phyloP scores from a whole-genome alignment of 2,888 invertebrate species.

The Hofmannophila pseudospretella region DNA sequence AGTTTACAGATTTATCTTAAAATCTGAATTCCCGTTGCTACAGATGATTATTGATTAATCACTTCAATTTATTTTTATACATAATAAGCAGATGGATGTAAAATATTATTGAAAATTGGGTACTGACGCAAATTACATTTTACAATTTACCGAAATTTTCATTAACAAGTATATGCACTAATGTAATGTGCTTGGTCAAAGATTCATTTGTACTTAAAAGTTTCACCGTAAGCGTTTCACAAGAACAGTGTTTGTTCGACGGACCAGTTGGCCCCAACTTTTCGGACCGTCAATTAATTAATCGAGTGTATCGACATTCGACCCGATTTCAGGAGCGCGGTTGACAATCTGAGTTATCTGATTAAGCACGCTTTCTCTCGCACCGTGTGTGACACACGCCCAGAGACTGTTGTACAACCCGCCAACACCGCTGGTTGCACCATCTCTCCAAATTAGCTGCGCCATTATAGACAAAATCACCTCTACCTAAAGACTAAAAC shows the following conservation, averaged over 20 bases:
- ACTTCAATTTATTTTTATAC: too few species aligned
- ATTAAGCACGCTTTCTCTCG: conserved; percentile 76
- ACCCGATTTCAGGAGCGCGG: conserved; percentile 76
- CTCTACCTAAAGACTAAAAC: conserved; percentile 9
- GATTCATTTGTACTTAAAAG: neutral
- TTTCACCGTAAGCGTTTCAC: conserved; percentile 37
- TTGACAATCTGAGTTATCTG: conserved; percentile 77
- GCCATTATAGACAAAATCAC: conserved; percentile 9
- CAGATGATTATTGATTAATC: too few species aligned
- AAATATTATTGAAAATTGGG: too few species aligned
- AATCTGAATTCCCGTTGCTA: too few species aligned
- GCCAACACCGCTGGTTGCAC: conserved; percentile 10
- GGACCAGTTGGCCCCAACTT: conserved; percentile 66
- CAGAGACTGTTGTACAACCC: conserved; percentile 12
- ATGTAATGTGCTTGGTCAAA: too few species aligned
- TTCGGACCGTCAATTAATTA: conserved; percentile 74
- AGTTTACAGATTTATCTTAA: conserved; percentile 1
- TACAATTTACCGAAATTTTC: too few species aligned
- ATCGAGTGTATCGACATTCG: conserved; percentile 76
- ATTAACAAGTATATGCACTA: too few species aligned
- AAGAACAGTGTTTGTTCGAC: conserved; percentile 59
- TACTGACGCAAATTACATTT: too few species aligned
- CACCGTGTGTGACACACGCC: conserved; percentile 47
- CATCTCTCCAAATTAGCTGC: conserved; percentile 5
- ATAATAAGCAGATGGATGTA: too few species aligned